These are phyloP conservation scores for Nebria salina DNA, from an alignment of 2,888 invertebrate genomes.

Conservation along the genomic window DNA sequence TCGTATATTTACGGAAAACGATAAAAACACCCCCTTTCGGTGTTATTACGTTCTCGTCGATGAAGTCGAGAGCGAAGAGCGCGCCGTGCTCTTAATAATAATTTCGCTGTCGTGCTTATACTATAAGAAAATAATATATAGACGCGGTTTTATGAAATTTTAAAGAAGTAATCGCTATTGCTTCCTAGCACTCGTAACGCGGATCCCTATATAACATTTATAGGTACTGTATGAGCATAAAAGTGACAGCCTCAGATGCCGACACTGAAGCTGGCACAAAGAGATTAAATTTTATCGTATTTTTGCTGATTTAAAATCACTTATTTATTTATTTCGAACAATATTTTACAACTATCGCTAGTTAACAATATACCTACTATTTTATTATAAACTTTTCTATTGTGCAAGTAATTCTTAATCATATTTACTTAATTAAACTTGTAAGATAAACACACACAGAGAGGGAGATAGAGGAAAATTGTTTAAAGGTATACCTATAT, in stretches of 20 bases:
- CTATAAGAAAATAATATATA: constrained; percentile 35
- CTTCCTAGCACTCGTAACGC: constrained; percentile 34
- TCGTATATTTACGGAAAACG: constrained; percentile 37
- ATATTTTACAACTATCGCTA: too few relatives aligned
- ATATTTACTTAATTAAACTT: neutral
- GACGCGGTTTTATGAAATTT: constrained; percentile 42
- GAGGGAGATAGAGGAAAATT: neutral
- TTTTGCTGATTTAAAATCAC: neutral
- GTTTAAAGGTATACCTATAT: neutral
- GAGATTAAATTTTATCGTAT: neutral
- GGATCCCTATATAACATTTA: constrained; percentile 46
- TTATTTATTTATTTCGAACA: neutral
- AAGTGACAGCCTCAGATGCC: neutral
- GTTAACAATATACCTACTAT: too few relatives aligned
- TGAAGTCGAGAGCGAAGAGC: constrained; percentile 20
- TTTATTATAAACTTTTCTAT: neutral
- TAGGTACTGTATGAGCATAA: constrained; percentile 12
- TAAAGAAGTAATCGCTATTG: constrained; percentile 46
- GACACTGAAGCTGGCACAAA: neutral
- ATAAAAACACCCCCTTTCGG: constrained; percentile 22
- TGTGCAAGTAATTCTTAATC: neutral
- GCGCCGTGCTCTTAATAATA: constrained; percentile 39
- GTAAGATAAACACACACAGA: neutral
- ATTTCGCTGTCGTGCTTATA: constrained; percentile 43
- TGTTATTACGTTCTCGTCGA: constrained; percentile 13